Base-by-base conservation (phyloP, 2,888 invertebrate genomes). In the Sepioteuthis lessoniana region DNA sequence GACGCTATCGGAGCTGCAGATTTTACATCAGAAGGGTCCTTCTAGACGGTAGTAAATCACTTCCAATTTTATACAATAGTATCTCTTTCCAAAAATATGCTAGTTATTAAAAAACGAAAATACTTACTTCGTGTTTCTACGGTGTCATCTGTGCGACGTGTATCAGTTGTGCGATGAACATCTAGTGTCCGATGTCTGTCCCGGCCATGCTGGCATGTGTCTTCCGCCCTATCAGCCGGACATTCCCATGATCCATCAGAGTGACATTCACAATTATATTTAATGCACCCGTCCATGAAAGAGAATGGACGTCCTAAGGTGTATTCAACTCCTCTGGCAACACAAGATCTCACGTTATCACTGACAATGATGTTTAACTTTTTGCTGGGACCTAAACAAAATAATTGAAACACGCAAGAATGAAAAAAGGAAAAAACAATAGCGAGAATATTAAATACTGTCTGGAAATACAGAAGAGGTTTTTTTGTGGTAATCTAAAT, bases 331-430 rank as follows among this genome's bases (percentile, higher is more conserved):
- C 95, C 95, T 90, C 95, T 94, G 38, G 95, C 95, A n/a, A 91
- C 38, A 60, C 95, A 96, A 46, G 95, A 92, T 42, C 94, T 94
- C 35, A 95, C 95, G 0, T 93, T 10, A n/a, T 42, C n/a, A 1
- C 47, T 25, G 35, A 42, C 38, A 35, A 92, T 92, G n/a, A 92
- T 47, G 92, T 19, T 47, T 4, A 92, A 46, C 31, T 42, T 38
- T 92, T 46, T 92, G 92, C 92, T 92, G 42, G 92, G 47, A 25
- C 42, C 76, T 76, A 13, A 13, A n/a, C 31, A 76, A 31, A 31
- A 76, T 76, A 76, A 4, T 76, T 76, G 31, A 76, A 76, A 16
- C 76, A n/a, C 31, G 76, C 10, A 10, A 76, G n/a, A 76, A 16
- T 19, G 35, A 31, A 60, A 25, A 7, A 31, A 31, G 0, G 60